Base-by-base conservation (phyloP, 2,888 invertebrate species). In the Andrena chrysosceles region DNA sequence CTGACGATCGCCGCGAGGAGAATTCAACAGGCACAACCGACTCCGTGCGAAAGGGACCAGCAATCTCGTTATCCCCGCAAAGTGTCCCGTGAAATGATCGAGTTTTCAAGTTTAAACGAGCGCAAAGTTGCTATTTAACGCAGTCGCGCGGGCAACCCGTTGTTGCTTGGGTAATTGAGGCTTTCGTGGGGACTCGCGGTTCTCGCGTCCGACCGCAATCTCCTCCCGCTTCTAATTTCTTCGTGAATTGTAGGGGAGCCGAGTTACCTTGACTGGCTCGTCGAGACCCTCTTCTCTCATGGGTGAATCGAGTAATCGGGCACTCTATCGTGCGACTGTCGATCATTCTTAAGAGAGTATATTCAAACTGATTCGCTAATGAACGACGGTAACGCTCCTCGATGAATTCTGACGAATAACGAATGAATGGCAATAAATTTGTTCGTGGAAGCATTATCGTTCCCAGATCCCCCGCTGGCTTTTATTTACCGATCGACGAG, bases 101-200 rank as follows among this genome's bases (percentile, higher is more conserved):
- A 79, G 66, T 80, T 79, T 80, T 26, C 26, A 54, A 63, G 80
- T 80, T 79, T 54, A 67, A 79, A 67, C 33, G 66, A 48, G 66
- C 79, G 49, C 80, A 31, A 79, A 78, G 71, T 80, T 71, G 70
- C 26, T 48, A 54, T 80, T 80, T 66, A 80, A 67, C 71, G 66
- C 54, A 48, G 56, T 63, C 16, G 60, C 62, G 35, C 23, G 20
- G 70, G 69, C 60, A 33, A 69, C n/a, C 54, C 67, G 73, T 67
- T 67, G 42, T 80, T 62, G 48, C 26, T 26, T n/a, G 54, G 62
- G 29, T 80, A 72, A 80, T 80, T 29, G 71, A 78, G 80, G 48
- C 29, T 35, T 20, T 59, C 64, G 73, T 42, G 42, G n/a, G 13
- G 49, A 16, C 3, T 3, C 13, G 68, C 42, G 78, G 62, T 56